These are phyloP conservation scores for Pelosia muscerda DNA, from an alignment of 2,888 invertebrate genomes.

Conservation along the genomic window DNA sequence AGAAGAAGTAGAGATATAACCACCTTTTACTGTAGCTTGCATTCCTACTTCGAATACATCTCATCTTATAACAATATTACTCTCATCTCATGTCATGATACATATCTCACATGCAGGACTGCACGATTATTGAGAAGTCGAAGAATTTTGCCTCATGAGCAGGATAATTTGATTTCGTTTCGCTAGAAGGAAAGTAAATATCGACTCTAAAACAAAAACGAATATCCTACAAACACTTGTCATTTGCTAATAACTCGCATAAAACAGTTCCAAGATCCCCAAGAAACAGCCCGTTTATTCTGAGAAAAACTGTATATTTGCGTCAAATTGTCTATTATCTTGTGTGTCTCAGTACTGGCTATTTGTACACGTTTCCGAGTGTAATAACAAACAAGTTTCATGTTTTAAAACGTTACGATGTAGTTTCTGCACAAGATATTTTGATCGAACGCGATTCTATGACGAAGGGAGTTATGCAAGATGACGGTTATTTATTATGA, in stretches of 20 bases:
- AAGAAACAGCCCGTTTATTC: not conserved
- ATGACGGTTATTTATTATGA: not conserved
- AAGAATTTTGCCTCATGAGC: not conserved
- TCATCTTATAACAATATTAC: not conserved
- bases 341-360: conserved; percentile 15
- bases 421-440: conserved; percentile 22
- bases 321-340: conserved; percentile 13
- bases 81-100: not conserved
- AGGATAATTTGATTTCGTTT: not conserved
- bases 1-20: too few relatives aligned
- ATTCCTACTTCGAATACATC: not conserved
- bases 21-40: too few relatives aligned
- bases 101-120: not conserved
- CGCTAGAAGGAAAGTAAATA: not conserved
- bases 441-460: conserved; percentile 14
- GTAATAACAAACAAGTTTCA: conserved; percentile 21
- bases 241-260: not conserved
- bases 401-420: conserved; percentile 23
- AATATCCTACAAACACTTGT: not conserved
- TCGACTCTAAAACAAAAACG: not conserved
- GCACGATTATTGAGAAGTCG: not conserved
- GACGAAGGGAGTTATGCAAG: conserved; percentile 16
- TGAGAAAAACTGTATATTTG: conserved; percentile 8
- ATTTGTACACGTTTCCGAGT: conserved; percentile 18
- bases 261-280: not conserved